These are phyloP conservation scores for Acanthosepion pharaonis DNA, from an alignment of 2,888 invertebrate species.

Conservation along the genomic window DNA sequence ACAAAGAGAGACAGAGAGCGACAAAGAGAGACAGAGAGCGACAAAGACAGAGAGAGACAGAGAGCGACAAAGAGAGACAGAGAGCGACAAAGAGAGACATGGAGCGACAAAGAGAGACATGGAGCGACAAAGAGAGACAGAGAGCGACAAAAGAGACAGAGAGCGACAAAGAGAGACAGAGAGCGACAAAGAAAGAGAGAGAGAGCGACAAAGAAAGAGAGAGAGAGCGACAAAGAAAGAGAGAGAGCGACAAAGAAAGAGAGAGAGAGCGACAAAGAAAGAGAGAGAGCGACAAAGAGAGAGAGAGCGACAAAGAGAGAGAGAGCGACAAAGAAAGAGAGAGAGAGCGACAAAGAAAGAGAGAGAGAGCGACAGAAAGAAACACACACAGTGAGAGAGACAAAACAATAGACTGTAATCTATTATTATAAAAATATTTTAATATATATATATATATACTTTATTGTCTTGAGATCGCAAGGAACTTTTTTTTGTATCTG, in stretches of 20 bases:
- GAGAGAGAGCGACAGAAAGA: not conserved
- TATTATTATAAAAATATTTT: too few species aligned
- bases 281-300: not conserved
- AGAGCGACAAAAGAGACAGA: too few species aligned
- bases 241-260: not conserved
- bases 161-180: too few species aligned
- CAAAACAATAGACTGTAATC: not conserved
- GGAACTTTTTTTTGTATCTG: too few species aligned
- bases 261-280: not conserved
- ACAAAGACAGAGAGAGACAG: not conserved
- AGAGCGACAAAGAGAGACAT: not conserved
- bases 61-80: not conserved
- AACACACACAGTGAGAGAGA: not conserved
- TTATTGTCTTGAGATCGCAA: too few species aligned
- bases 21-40: not conserved
- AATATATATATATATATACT: too few species aligned
- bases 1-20: not conserved
- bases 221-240: constrained; percentile 48
- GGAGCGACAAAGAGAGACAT: not conserved
- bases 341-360: not conserved
- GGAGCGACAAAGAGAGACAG: not conserved
- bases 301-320: not conserved
- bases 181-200: not conserved
- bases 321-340: not conserved
- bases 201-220: constrained; percentile 48